Evolutionary conservation across 2,888 invertebrate genomes (phyloP), one percentile per base, ranked within the genome.

Genomic region (Conomelus anceps): DNA sequence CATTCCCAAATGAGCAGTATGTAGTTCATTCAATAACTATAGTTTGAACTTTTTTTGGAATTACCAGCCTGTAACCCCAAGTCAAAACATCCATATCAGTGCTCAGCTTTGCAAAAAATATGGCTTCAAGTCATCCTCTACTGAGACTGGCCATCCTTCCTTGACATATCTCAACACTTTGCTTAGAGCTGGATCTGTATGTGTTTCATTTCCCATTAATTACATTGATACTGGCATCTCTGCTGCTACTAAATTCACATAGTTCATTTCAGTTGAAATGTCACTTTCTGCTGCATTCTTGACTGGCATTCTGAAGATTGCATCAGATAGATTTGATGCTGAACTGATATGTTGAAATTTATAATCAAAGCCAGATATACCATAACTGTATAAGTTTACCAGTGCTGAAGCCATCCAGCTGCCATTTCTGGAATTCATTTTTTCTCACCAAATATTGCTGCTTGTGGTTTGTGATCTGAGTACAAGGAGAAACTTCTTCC

Each of bases 381-480:
- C n/a, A n/a, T n/a, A n/a, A n/a, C n/a, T n/a, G n/a, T n/a, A n/a
- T n/a, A 89, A 22, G 87, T 22, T 29, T 92, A 92, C 92, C 92
- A 93, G 88, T 92, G 89, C 89, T 92, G 92, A 3, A 92, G 84
- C 89, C 93, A 89, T 22, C 92, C 92, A 22, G 93, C 92, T 34
- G 92, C 92, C 92, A 93, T 92, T 84, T 90, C 90, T 9, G 92
- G 92, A 22, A 92, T 91, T 7, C 92, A 92, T 90, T 92, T 92
- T 4, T 92, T 90, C 89, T 91, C 92, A 3, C 92, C 92, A 89
- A 92, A 92, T 6, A 92, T 85, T 0, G 91, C 91, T 88, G 91
- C 90, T n/a, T 92, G 90, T 6, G 92, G 92, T 89, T 92, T 92
- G 89, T 93, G 92, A 90, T 93, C 92, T 0, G 92, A 91, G 17